Evolutionary conservation across 2,113 vertebrate genomes (phyloP), one percentile per base, ranked within the genome.

Genomic region (Lophotis ruficrista): DNA sequence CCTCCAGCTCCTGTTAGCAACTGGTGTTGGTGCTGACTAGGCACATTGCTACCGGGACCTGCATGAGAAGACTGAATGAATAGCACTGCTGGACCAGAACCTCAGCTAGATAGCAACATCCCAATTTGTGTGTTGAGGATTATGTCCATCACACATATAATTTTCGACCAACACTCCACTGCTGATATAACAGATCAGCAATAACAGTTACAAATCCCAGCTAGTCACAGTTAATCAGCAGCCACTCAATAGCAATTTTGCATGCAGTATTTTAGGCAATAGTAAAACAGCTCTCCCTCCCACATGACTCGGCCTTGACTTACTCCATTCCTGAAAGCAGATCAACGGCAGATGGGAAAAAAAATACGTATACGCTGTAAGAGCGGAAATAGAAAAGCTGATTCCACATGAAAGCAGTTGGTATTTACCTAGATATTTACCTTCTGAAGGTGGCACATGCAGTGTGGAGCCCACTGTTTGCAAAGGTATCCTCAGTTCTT

Each of bases 401-500:
- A 76, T 50, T 81, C 10, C 30, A 61, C 50, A 35, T 50, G 68
- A 30, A 80, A 92, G 25, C 2, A 11, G 43, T 16, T 78, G 51
- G 15, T 31, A 87, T 18, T 51, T 57, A 37, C 6, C 28, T 33
- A n/a, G n/a, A 8, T 65, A 69, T 54, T 93, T 64, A 94, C 82
- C 38, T 60, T 17, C 6, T 56, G 66, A 47, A 71, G 48, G 14
- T 38, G 21, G 35, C 19, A 12, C 12, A 3, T 7, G 18, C 21
- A 7, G 5, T 14, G 5, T 9, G 15, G 43, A 54, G 6, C 10
- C 3, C 14, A 2, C 20, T 51, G 33, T 47, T 65, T 57, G 15
- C 2, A 1, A 54, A 73, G 27, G 4, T 24, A 3, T 7, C 37
- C 2, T 30, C 5, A 0, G 5, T 53, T 82, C 83, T 41, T 38